phyloP scores from a whole-genome alignment of 2,888 invertebrate genomes.

The Scotopteryx bipunctaria region DNA sequence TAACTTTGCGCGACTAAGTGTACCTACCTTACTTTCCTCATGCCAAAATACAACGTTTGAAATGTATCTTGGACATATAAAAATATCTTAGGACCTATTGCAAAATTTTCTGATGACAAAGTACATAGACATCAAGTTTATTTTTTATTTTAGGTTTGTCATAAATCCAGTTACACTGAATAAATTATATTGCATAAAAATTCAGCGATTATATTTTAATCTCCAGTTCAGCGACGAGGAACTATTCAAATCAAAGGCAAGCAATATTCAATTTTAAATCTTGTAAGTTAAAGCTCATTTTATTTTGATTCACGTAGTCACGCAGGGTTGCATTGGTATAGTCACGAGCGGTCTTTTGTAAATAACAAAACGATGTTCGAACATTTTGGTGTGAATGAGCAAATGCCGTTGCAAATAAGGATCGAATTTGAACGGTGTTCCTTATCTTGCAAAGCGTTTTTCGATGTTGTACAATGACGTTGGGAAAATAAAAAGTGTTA shows the following conservation, averaged over 20 bases:
- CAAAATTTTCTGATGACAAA: too few relatives aligned
- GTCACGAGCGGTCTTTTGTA: constrained; percentile 21
- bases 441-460: constrained; percentile 32
- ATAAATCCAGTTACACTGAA: too few relatives aligned
- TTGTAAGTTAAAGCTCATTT: neutral
- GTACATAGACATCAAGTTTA: too few relatives aligned
- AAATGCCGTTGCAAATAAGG: constrained; percentile 49
- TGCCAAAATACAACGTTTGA: too few relatives aligned
- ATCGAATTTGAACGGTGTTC: constrained; percentile 41
- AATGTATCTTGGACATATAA: too few relatives aligned
- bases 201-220: neutral
- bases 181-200: too few relatives aligned
- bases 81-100: too few relatives aligned
- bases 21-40: too few relatives aligned
- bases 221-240: neutral
- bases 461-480: constrained; percentile 36
- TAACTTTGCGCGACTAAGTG: too few relatives aligned
- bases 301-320: neutral
- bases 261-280: neutral
- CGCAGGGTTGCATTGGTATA: neutral
- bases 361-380: constrained; percentile 20
- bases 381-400: constrained; percentile 27
- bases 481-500: too few relatives aligned
- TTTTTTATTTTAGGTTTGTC: too few relatives aligned
- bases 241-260: too few relatives aligned